Evolutionary conservation across 1,140 invertebrate species (phyloP).

Genomic region (Ceratosolen solmsi): DNA sequence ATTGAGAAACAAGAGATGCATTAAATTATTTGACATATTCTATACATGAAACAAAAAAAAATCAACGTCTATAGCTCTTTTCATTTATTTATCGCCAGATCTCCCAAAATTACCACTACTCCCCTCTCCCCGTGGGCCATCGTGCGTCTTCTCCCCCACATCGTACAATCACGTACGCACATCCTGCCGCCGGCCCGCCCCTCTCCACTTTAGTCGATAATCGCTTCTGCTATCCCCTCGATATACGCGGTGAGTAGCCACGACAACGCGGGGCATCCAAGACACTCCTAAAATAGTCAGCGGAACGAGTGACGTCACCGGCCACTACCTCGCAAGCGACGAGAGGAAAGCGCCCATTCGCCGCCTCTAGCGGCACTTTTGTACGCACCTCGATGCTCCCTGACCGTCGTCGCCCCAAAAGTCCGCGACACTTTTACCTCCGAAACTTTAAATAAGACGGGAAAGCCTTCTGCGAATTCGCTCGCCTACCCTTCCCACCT

Average conservation of each 20-base stretch:
- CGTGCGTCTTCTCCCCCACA: not conserved
- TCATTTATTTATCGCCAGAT: constrained; percentile 42
- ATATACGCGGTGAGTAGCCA: constrained; percentile 19
- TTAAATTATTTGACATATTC: constrained; percentile 63
- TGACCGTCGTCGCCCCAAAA: not conserved
- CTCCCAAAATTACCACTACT: not conserved
- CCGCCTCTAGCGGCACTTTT: not conserved
- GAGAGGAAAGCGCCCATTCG: not conserved
- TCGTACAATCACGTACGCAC: too few species aligned
- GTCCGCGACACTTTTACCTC: not conserved
- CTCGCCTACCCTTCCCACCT: not conserved
- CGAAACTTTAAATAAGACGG: constrained; percentile 38
- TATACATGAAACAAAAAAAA: constrained; percentile 49
- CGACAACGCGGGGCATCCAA: constrained; percentile 53
- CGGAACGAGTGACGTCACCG: constrained; percentile 64
- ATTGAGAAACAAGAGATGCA: constrained; percentile 55
- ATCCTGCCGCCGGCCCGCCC: too few species aligned
- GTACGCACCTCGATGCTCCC: not conserved
- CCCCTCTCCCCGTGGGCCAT: not conserved
- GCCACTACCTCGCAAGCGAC: constrained; percentile 55
- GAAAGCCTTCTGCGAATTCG: constrained; percentile 20
- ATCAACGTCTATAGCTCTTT: not conserved
- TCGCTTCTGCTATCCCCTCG: constrained; percentile 19
- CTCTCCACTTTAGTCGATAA: not conserved
- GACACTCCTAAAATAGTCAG: constrained; percentile 69